Conservation (phyloP, 2,888 invertebrate genomes). For the Unio pictorum region DNA sequence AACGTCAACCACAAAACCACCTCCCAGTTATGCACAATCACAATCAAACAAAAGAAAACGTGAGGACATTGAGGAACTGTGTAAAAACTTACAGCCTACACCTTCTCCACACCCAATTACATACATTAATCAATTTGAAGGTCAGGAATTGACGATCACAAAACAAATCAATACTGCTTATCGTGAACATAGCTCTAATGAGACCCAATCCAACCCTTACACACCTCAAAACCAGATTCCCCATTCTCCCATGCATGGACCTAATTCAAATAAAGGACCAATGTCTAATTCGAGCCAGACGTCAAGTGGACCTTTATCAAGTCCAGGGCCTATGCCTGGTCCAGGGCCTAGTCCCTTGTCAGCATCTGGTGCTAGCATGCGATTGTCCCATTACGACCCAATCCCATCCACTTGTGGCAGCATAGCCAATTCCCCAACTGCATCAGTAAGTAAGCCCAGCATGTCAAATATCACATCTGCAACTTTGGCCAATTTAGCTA, state of each 20-base stretch:
- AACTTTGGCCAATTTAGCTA: slow-evolving; percentile 69
- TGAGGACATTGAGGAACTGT: slow-evolving; percentile 81
- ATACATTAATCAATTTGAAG: slow-evolving; percentile 95
- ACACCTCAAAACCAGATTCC: slow-evolving; percentile 53
- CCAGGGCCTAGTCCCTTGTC: slow-evolving; percentile 57
- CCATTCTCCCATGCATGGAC: slow-evolving; percentile 60
- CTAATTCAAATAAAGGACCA: slow-evolving; percentile 60
- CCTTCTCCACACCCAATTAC: slow-evolving; percentile 97
- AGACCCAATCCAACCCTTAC: slow-evolving; percentile 53
- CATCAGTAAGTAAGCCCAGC: slow-evolving; percentile 51
- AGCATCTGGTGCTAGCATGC: slow-evolving; percentile 51
- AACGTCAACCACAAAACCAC: slow-evolving; percentile 61
- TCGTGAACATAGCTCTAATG: slow-evolving; percentile 57
- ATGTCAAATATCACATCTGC: slow-evolving; percentile 70
- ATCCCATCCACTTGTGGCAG: slow-evolving; percentile 40
- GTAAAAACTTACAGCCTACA: slow-evolving; percentile 78
- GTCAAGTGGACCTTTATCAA: slow-evolving; percentile 55
- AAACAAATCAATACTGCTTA: slow-evolving; percentile 92
- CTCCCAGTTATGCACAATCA: slow-evolving; percentile 70
- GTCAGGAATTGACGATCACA: slow-evolving; percentile 95
- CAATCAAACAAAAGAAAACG: slow-evolving; percentile 61
- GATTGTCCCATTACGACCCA: slow-evolving; percentile 65
- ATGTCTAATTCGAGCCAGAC: slow-evolving; percentile 65
- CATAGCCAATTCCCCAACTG: slow-evolving; percentile 50
- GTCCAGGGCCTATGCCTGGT: slow-evolving; percentile 52